phyloP scores from a whole-genome alignment of 2,888 invertebrate genomes.

The Scaptomyza caliginosa region DNA sequence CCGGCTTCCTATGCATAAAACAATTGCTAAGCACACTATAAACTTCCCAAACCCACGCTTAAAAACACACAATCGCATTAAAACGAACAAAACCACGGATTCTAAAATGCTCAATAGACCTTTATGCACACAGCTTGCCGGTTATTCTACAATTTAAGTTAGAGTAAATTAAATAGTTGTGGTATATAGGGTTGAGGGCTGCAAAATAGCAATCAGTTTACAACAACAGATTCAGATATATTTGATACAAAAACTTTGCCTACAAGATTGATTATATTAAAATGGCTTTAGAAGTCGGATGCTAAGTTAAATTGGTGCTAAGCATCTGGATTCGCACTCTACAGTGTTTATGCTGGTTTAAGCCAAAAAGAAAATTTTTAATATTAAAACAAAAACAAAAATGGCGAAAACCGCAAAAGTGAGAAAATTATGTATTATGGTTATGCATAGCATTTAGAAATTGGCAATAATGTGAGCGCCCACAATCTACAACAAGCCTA shows the following conservation, averaged over 20 bases:
- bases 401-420: slow-evolving; percentile 19
- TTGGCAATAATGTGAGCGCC: slow-evolving; percentile 52
- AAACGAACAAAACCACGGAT: slow-evolving; percentile 51
- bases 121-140: slow-evolving; percentile 48
- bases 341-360: slow-evolving; percentile 34
- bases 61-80: slow-evolving; percentile 47
- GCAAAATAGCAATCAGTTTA: slow-evolving; percentile 54
- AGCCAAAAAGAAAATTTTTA: slow-evolving; percentile 6
- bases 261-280: slow-evolving; percentile 49
- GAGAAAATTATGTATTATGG: slow-evolving; percentile 51
- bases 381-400: slow-evolving; percentile 17
- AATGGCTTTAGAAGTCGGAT: slow-evolving; percentile 74
- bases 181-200: slow-evolving; percentile 25
- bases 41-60: slow-evolving; percentile 48
- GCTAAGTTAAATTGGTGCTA: slow-evolving; percentile 70
- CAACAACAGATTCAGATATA: slow-evolving; percentile 63
- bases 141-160: slow-evolving; percentile 40
- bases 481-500: slow-evolving; percentile 39
- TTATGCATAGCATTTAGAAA: slow-evolving; percentile 67
- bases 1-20: slow-evolving; percentile 47
- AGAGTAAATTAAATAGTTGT: slow-evolving; percentile 35
- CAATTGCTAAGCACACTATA: slow-evolving; percentile 49
- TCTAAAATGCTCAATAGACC: slow-evolving; percentile 66
- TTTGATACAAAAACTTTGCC: slow-evolving; percentile 66
- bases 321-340: slow-evolving; percentile 67